Evolutionary conservation across 2,113 vertebrate genomes (phyloP).

Genomic region (Sphyrna mokarran): DNA sequence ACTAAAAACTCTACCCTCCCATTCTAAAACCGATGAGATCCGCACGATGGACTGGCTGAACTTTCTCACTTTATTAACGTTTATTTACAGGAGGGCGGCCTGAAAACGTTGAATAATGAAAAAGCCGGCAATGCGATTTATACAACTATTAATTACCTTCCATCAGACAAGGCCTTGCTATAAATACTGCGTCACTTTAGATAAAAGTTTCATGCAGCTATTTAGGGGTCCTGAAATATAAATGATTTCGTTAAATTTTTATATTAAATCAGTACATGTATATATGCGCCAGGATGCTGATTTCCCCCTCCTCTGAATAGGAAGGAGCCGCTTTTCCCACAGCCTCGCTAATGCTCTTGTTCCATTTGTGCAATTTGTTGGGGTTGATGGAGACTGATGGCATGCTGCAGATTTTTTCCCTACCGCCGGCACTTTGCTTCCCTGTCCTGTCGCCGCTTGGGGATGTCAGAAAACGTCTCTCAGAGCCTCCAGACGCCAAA

Average conservation of each 20-base stretch:
- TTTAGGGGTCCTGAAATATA: slow-evolving; percentile 80
- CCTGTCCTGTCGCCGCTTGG: slow-evolving; percentile 26
- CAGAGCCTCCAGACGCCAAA: neutral
- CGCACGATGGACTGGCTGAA: neutral
- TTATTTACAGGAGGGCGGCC: slow-evolving; percentile 2
- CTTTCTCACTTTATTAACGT: slow-evolving; percentile 38
- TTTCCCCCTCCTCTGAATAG: slow-evolving; percentile 43
- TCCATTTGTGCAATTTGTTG: slow-evolving; percentile 31
- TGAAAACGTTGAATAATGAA: slow-evolving; percentile 40
- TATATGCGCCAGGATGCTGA: slow-evolving; percentile 47
- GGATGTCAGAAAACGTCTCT: slow-evolving; percentile 2
- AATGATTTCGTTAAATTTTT: slow-evolving; percentile 82
- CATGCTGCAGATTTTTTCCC: neutral
- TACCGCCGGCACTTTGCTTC: neutral
- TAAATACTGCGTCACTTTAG: slow-evolving; percentile 63
- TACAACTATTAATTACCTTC: slow-evolving; percentile 71
- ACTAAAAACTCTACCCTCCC: too few relatives aligned
- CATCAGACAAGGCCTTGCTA: slow-evolving; percentile 53
- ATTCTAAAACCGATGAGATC: neutral
- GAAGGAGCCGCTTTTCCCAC: slow-evolving; percentile 42
- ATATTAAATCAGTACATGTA: slow-evolving; percentile 70
- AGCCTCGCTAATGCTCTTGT: slow-evolving; percentile 37
- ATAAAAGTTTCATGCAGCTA: slow-evolving; percentile 80
- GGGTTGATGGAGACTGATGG: slow-evolving; percentile 38
- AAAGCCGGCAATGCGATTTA: slow-evolving; percentile 54